A percentile compares a stretch with the other conserved stretches of the same genome.
These are phyloP conservation scores for Cottoperca gobio DNA, from an alignment of 2,797 vertebrate genomes.

Conservation along the genomic window DNA sequence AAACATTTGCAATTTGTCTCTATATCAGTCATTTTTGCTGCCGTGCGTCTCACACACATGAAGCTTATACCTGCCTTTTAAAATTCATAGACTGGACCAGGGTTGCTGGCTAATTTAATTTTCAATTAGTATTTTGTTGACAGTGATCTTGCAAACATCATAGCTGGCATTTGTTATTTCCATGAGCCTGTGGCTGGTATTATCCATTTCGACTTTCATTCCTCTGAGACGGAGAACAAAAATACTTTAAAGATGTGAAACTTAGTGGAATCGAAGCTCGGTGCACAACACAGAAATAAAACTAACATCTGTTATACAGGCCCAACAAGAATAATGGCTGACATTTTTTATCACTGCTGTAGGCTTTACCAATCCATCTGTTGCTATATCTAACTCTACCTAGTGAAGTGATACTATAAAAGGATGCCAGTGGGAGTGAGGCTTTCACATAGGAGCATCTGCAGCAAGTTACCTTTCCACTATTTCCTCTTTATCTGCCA, in stretches of 20 bases:
- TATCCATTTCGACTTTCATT: conserved; percentile 53
- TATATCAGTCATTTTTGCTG: not conserved
- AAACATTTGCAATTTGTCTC: not conserved
- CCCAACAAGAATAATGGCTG: conserved; percentile 57
- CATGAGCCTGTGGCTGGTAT: conserved; percentile 57
- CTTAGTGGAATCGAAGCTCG: conserved; percentile 40
- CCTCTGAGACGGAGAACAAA: conserved; percentile 26
- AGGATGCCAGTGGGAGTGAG: conserved; percentile 70
- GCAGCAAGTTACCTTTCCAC: conserved; percentile 59
- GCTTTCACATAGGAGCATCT: conserved; percentile 60
- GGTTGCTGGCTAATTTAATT: conserved; percentile 56
- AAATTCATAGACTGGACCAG: conserved; percentile 42
- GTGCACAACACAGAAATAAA: conserved; percentile 53
- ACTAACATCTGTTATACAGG: conserved; percentile 64
- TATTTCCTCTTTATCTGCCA: conserved; percentile 59
- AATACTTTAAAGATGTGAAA: conserved; percentile 59
- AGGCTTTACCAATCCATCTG: conserved; percentile 74
- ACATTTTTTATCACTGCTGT: conserved; percentile 55
- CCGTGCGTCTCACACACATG: not conserved
- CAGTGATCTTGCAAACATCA: conserved; percentile 47
- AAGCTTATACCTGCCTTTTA: conserved; percentile 30
- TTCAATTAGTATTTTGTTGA: conserved; percentile 62
- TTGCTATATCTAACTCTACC: conserved; percentile 68
- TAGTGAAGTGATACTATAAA: conserved; percentile 75
- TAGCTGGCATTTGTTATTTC: conserved; percentile 50